Conservation (phyloP, 2,797 vertebrate genomes). For the Tokudaia tokunoshimensis region DNA sequence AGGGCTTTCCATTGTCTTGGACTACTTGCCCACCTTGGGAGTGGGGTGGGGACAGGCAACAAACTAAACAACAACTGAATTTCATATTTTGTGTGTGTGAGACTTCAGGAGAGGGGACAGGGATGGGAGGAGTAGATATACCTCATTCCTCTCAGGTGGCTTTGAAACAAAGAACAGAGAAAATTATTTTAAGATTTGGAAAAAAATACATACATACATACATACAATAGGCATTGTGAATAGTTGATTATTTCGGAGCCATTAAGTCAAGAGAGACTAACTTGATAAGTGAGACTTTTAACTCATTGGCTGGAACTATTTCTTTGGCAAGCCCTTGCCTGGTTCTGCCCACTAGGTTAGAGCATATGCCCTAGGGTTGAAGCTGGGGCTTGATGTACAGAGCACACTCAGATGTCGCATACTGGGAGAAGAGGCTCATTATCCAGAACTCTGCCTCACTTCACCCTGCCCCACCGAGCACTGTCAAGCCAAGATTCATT, state of each 20-base stretch:
- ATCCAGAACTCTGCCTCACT: not conserved
- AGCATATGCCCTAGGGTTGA: not conserved
- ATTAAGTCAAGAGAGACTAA: slow-evolving; percentile 16
- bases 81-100: not conserved
- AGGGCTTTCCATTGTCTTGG: not conserved
- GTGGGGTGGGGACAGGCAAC: too few relatives aligned
- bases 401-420: not conserved
- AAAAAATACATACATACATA: not conserved
- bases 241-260: not conserved
- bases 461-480: rapidly evolving
- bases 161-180: slow-evolving; percentile 46
- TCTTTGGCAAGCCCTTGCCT: not conserved
- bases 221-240: not conserved
- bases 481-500: not conserved
- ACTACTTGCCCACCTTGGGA: not conserved
- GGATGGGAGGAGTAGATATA: not conserved
- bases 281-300: not conserved
- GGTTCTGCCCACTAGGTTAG: not conserved
- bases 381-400: not conserved
- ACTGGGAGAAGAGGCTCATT: not conserved
- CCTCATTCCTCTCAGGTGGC: not conserved
- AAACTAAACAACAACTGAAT: not conserved
- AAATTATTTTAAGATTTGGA: not conserved
- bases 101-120: not conserved
- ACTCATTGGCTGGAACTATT: not conserved